Percentiles rank a stretch among this genome's conserved stretches.
Evolutionary conservation across 2,888 invertebrate genomes (phyloP).

Genomic region (Timema podura): DNA sequence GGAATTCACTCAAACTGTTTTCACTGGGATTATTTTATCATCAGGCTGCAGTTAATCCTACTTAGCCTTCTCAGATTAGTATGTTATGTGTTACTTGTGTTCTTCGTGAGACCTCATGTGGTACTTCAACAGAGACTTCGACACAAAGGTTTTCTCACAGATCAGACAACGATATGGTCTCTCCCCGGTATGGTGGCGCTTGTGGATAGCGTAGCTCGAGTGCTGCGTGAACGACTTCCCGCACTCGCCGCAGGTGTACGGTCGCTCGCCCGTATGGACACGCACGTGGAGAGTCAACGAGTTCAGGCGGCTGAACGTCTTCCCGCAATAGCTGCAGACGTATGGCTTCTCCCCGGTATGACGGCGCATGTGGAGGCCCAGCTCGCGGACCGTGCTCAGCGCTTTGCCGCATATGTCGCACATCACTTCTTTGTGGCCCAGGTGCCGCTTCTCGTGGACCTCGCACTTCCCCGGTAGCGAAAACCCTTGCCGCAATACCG

Average conservation of each 20-base stretch:
- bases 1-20: too few species aligned
- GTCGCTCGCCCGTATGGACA: conserved; percentile 37
- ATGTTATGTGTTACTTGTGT: too few species aligned
- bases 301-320: conserved; percentile 36
- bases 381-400: conserved; percentile 11
- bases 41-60: too few species aligned
- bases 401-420: conserved; percentile 45
- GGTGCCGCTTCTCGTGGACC: too few species aligned
- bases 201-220: conserved; percentile 44
- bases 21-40: too few species aligned
- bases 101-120: too few species aligned
- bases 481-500: too few species aligned
- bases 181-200: conserved; percentile 38
- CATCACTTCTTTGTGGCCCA: too few species aligned
- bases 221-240: conserved; percentile 42
- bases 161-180: conserved; percentile 11
- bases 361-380: conserved; percentile 18
- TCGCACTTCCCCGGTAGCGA: too few species aligned
- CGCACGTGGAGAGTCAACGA: conserved; percentile 39
- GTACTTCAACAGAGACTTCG: conserved; percentile 35
- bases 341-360: conserved; percentile 27
- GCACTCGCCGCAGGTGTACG: conserved; percentile 40
- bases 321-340: conserved; percentile 37
- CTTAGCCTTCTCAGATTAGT: too few species aligned
- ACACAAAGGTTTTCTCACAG: conserved; percentile 28